Conservation (phyloP, 2,113 vertebrate species). For the Nannobrachium achirus region DNA sequence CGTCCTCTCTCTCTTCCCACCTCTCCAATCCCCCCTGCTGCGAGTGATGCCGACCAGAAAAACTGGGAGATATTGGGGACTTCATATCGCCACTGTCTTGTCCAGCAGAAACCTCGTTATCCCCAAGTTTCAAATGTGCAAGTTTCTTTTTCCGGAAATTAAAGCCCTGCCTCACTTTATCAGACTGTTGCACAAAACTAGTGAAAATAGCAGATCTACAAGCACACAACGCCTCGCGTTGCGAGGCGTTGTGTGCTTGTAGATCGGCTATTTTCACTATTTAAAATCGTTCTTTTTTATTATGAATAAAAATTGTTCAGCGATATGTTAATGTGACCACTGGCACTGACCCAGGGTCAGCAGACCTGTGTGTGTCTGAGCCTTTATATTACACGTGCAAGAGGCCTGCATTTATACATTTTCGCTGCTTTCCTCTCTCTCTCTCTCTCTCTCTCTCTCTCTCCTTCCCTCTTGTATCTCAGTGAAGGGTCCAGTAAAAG, state of each 20-base stretch:
- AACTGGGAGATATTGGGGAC: slow-evolving; percentile 28
- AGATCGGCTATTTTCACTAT: too few relatives aligned
- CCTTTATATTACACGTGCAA: slow-evolving; percentile 28
- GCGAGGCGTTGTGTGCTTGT: too few relatives aligned
- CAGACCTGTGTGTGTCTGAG: background rate
- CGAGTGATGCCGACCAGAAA: slow-evolving; percentile 28
- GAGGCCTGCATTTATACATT: background rate
- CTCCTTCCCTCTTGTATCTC: background rate
- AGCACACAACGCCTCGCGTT: too few relatives aligned
- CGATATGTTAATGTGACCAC: slow-evolving; percentile 13
- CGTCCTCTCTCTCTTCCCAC: slow-evolving; percentile 19
- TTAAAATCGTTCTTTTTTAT: too few relatives aligned
- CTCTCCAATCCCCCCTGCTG: background rate
- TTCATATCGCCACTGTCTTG: too few relatives aligned
- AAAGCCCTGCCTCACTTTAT: too few relatives aligned
- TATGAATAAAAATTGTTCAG: too few relatives aligned
- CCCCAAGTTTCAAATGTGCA: too few relatives aligned
- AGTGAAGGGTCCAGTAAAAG: slow-evolving; percentile 6
- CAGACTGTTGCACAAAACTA: too few relatives aligned
- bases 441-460: slow-evolving; percentile 9
- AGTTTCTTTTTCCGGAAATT: too few relatives aligned
- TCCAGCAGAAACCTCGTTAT: too few relatives aligned
- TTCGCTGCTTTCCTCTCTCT: slow-evolving; percentile 8
- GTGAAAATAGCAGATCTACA: too few relatives aligned
- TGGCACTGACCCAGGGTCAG: background rate